A percentile compares a stretch with the other conserved stretches of the same genome.
Evolutionary conservation across 1,140 invertebrate species (phyloP).

Genomic region (Zaprionus africanus): DNA sequence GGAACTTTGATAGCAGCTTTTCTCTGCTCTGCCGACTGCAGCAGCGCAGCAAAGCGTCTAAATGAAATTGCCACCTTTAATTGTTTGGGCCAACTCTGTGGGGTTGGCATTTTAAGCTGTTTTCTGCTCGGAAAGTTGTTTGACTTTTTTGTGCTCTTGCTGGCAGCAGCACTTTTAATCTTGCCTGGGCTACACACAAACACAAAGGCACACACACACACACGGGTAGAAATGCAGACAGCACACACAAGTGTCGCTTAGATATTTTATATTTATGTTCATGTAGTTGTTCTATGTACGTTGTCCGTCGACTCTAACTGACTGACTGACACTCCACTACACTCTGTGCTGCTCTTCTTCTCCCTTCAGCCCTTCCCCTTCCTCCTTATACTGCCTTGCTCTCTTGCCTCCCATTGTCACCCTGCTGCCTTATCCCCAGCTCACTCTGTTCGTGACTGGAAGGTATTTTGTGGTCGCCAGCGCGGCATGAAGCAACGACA

Average conservation of each 20-base stretch:
- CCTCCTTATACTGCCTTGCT: background rate
- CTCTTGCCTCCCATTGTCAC: too few species aligned
- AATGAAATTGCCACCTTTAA: slow-evolving; percentile 76
- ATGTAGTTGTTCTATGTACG: slow-evolving; percentile 52
- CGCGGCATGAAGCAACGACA: slow-evolving; percentile 63
- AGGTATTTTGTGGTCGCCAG: slow-evolving; percentile 74
- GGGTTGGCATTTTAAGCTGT: slow-evolving; percentile 17
- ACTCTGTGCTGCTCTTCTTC: background rate
- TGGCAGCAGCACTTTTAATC: slow-evolving; percentile 72
- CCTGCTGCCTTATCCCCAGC: background rate
- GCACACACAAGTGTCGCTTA: slow-evolving; percentile 42
- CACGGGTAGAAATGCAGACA: slow-evolving; percentile 38
- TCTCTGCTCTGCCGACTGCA: slow-evolving; percentile 4
- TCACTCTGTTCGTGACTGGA: slow-evolving; percentile 53
- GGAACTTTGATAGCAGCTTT: background rate
- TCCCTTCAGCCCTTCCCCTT: background rate
- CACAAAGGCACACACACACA: slow-evolving; percentile 13
- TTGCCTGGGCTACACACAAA: slow-evolving; percentile 58
- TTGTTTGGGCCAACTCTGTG: slow-evolving; percentile 60
- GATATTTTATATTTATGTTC: slow-evolving; percentile 79
- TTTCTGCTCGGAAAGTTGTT: slow-evolving; percentile 20
- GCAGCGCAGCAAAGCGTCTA: slow-evolving; percentile 11
- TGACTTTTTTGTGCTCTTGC: slow-evolving; percentile 34
- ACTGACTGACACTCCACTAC: slow-evolving; percentile 45
- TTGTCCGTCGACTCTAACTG: slow-evolving; percentile 51